Evolutionary conservation across 1,140 invertebrate species (phyloP), one percentile per base, ranked within the genome.

Genomic region (Pemphigus obesinymphae): DNA sequence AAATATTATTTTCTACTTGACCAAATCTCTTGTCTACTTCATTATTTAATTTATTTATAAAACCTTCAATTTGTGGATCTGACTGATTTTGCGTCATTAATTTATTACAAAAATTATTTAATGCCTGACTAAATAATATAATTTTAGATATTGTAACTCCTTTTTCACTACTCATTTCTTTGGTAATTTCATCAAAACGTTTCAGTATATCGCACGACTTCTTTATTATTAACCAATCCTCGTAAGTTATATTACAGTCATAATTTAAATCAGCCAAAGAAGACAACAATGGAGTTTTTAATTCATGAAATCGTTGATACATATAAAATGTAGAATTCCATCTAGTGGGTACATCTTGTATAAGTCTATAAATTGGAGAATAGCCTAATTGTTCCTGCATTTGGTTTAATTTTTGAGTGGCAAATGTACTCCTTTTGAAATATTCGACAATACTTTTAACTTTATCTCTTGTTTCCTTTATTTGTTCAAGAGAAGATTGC

Each of bases 381-480:
- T 37, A 40, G 2, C 34, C 31, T 37, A 68, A 68, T 20, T 68
- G 63, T 68, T 37, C 63, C 76, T 83, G 82, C 26, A 81, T 82
- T 55, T 66, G 37, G 40, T 80, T 83, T 17, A 85, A 75, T 84
- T 84, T 84, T n/a, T 53, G 31, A 17, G 55, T 37, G 10, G 83
- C 73, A 5, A 81, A 48, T 76, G 82, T 82, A 83, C 82, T 84
- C 31, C 83, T 82, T 66, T 86, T 85, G 43, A 85, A 84, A 83
- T 83, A 82, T n/a, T 83, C 83, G 17, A 85, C 84, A 55, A 84
- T 83, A 29, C n/a, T 55, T 83, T 85, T 85, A 10, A 83, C 83
- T 83, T 84, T 84, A n/a, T 3, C 2, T 43, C n/a, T 40, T 13
- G 40, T 45, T 43, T 72, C 68, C 26, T 72, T 72, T 6, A 68